Evolutionary conservation across 1,140 invertebrate genomes (phyloP).

Genomic region (Drosophila trapezifrons): DNA sequence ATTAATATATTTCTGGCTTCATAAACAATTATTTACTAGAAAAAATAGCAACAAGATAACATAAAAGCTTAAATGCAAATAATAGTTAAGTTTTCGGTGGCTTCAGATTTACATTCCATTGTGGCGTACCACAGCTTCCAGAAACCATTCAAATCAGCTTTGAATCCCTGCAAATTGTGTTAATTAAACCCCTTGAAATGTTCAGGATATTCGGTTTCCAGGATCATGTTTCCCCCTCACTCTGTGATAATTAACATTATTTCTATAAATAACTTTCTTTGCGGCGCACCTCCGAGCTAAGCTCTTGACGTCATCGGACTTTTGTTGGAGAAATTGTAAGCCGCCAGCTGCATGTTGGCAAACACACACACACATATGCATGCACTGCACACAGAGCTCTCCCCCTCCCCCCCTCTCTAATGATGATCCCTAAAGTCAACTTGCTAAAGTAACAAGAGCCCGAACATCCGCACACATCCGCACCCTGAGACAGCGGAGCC

Average conservation of each 20-base stretch:
- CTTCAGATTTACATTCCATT: conserved; percentile 4
- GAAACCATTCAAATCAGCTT: background rate
- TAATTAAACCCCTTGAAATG: background rate
- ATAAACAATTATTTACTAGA: background rate
- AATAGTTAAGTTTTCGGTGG: too few relatives aligned
- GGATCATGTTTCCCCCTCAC: background rate
- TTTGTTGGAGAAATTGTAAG: conserved; percentile 38
- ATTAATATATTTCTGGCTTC: too few relatives aligned
- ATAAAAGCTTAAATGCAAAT: background rate
- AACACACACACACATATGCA: conserved; percentile 6
- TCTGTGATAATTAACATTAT: conserved; percentile 38
- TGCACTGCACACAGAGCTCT: background rate
- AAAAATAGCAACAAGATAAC: background rate
- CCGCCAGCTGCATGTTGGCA: conserved; percentile 33
- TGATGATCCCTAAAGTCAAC: conserved; percentile 81
- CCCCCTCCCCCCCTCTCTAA: conserved; percentile 35
- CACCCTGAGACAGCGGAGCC: conserved; percentile 17
- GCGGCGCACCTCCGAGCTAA: conserved; percentile 10
- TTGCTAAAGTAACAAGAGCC: conserved; percentile 73
- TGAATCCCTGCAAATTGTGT: background rate
- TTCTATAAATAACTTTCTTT: conserved; percentile 45
- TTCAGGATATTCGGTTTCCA: background rate
- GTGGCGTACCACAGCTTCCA: too few relatives aligned
- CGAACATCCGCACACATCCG: conserved; percentile 13
- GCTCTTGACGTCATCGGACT: conserved; percentile 36